These are phyloP conservation scores for Allolobophora icterica DNA, from an alignment of 2,888 invertebrate genomes.

Conservation along the genomic window DNA sequence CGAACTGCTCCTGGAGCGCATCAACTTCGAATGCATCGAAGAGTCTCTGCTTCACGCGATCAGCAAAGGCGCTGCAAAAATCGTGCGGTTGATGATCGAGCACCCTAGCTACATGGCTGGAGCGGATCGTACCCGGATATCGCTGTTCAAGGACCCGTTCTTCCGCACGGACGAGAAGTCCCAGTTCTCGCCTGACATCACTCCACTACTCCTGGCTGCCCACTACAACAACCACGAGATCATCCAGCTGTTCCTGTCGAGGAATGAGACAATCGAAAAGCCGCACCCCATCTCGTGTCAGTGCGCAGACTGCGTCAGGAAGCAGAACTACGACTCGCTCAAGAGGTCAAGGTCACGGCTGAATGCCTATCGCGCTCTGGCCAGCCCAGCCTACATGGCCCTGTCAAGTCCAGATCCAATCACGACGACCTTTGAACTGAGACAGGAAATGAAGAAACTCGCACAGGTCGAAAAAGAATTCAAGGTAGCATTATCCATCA, in stretches of 20 bases:
- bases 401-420: slow-evolving; percentile 75
- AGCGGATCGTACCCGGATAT: slow-evolving; percentile 59
- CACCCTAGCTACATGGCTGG: slow-evolving; percentile 65
- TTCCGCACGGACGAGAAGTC: slow-evolving; percentile 65
- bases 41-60: slow-evolving; percentile 77
- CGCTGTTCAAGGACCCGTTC: slow-evolving; percentile 63
- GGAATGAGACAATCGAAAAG: slow-evolving; percentile 73
- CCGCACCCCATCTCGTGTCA: slow-evolving; percentile 71
- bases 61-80: slow-evolving; percentile 71
- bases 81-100: slow-evolving; percentile 69
- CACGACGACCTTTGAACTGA: slow-evolving; percentile 73
- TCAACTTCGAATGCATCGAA: slow-evolving; percentile 71
- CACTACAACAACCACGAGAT: slow-evolving; percentile 77
- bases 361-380: slow-evolving; percentile 73
- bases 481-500: slow-evolving; percentile 54
- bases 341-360: slow-evolving; percentile 70
- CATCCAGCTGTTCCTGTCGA: slow-evolving; percentile 72
- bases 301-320: slow-evolving; percentile 64
- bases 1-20: slow-evolving; percentile 71
- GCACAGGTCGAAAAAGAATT: slow-evolving; percentile 73
- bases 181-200: slow-evolving; percentile 75
- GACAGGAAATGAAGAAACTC: slow-evolving; percentile 72
- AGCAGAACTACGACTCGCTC: slow-evolving; percentile 64
- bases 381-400: slow-evolving; percentile 76
- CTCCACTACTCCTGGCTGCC: slow-evolving; percentile 76